These are phyloP conservation scores for Sacculina carcini DNA, from an alignment of 2,888 invertebrate genomes.

Conservation along the genomic window DNA sequence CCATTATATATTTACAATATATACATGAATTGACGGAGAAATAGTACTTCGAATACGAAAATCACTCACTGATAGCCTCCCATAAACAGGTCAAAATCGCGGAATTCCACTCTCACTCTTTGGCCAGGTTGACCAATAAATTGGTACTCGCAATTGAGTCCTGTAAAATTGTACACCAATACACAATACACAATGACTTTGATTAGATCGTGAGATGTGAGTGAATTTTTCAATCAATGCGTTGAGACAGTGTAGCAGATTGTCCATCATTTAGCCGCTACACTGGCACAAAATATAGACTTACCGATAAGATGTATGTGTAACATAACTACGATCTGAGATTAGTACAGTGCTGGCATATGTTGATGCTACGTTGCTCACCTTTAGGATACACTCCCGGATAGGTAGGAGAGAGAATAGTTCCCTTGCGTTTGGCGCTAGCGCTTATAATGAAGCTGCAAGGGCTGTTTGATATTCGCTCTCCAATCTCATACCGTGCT, in stretches of 20 bases:
- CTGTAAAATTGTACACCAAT: neutral
- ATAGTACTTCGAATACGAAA: conserved; percentile 1
- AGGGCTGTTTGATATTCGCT: conserved; percentile 53
- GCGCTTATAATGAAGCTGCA: conserved; percentile 38
- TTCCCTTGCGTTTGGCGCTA: conserved; percentile 42
- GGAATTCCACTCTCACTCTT: conserved; percentile 76
- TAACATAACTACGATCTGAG: too few species aligned
- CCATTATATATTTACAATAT: too few species aligned
- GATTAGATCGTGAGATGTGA: too few species aligned
- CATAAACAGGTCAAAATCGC: conserved; percentile 94
- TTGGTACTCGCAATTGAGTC: conserved; percentile 59
- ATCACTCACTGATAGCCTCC: conserved; percentile 86
- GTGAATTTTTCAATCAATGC: too few species aligned
- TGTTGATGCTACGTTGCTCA: too few species aligned
- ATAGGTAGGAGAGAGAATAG: conserved; percentile 86
- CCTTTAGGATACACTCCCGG: conserved; percentile 97
- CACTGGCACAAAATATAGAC: neutral
- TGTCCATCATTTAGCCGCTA: too few species aligned
- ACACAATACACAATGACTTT: too few species aligned
- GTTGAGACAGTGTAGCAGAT: too few species aligned
- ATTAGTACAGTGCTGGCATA: too few species aligned
- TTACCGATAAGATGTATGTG: too few species aligned
- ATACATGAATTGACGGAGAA: too few species aligned
- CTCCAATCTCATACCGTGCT: conserved; percentile 65
- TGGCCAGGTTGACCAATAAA: conserved; percentile 71